Conservation (phyloP, 1,140 invertebrate genomes). For the Galleria mellonella region DNA sequence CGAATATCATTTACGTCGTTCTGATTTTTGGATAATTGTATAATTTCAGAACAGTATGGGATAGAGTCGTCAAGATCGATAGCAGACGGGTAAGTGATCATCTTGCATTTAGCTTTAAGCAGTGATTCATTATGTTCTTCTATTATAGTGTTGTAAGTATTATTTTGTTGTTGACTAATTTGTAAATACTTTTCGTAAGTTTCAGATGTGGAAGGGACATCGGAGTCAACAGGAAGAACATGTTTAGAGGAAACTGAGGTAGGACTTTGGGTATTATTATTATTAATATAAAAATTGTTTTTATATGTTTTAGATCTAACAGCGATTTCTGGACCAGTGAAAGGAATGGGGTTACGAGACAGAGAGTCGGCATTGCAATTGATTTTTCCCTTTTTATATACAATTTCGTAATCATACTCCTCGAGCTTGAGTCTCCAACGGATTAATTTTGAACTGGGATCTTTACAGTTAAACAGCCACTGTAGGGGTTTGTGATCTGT, state of each 20-base stretch:
- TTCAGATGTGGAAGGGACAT: neutral
- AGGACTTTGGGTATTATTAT: too few species aligned
- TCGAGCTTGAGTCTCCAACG: slow-evolving; percentile 35
- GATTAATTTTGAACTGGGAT: slow-evolving; percentile 29
- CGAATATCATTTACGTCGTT: neutral
- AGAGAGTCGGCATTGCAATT: slow-evolving; percentile 39
- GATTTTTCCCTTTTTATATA: slow-evolving; percentile 22
- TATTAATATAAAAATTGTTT: too few species aligned
- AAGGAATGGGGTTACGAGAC: slow-evolving; percentile 14
- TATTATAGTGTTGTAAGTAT: neutral
- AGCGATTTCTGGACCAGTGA: too few species aligned
- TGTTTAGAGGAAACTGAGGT: too few species aligned
- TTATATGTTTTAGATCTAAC: too few species aligned
- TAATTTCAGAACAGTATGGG: neutral
- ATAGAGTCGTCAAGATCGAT: neutral
- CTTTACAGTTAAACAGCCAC: slow-evolving; percentile 63
- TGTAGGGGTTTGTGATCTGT: slow-evolving; percentile 71
- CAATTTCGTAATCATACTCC: slow-evolving; percentile 44
- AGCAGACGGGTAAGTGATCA: neutral
- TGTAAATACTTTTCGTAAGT: neutral
- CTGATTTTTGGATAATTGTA: neutral
- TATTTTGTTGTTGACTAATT: neutral
- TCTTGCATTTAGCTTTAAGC: neutral
- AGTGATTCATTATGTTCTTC: slow-evolving; percentile 4
- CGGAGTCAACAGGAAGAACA: too few species aligned